Percentiles rank a stretch among this genome's conserved stretches.
phyloP scores from a whole-genome alignment of 1,140 invertebrate genomes.

The Drosophila tani region DNA sequence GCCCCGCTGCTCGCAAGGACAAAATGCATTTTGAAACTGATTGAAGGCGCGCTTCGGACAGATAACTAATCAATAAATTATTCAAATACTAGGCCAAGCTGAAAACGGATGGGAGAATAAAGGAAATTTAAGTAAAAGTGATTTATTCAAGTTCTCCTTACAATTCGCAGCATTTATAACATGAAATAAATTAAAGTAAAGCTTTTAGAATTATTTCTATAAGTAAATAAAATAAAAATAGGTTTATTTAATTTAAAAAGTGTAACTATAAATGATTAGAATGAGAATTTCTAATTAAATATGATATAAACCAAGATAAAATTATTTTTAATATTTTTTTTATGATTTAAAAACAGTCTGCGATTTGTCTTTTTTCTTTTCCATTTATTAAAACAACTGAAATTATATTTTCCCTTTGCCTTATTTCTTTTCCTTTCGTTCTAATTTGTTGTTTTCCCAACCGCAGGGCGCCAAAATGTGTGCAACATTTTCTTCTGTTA shows the following conservation, averaged over 20 bases:
- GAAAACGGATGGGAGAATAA: not conserved
- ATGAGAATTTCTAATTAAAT: too few relatives aligned
- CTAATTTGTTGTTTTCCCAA: not conserved
- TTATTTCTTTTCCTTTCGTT: not conserved
- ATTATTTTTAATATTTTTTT: too few relatives aligned
- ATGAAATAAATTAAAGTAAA: too few relatives aligned
- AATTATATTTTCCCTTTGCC: not conserved
- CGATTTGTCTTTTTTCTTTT: not conserved
- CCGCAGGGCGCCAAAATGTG: conserved; percentile 13
- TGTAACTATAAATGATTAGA: not conserved
- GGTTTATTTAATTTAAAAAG: not conserved
- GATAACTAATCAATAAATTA: conserved; percentile 61
- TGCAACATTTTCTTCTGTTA: conserved; percentile 31
- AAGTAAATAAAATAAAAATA: too few relatives aligned
- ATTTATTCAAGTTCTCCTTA: too few relatives aligned
- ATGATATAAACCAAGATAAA: too few relatives aligned
- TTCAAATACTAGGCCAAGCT: conserved; percentile 33
- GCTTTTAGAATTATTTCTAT: too few relatives aligned
- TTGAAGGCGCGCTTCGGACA: conserved; percentile 33
- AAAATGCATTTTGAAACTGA: conserved; percentile 55
- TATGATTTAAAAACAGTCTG: too few relatives aligned
- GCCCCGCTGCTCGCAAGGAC: conserved; percentile 33
- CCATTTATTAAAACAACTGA: not conserved
- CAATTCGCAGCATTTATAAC: too few relatives aligned
- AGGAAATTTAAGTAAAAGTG: not conserved